These are phyloP conservation scores for Brenthis daphne DNA, from an alignment of 2,888 invertebrate genomes.

Conservation along the genomic window DNA sequence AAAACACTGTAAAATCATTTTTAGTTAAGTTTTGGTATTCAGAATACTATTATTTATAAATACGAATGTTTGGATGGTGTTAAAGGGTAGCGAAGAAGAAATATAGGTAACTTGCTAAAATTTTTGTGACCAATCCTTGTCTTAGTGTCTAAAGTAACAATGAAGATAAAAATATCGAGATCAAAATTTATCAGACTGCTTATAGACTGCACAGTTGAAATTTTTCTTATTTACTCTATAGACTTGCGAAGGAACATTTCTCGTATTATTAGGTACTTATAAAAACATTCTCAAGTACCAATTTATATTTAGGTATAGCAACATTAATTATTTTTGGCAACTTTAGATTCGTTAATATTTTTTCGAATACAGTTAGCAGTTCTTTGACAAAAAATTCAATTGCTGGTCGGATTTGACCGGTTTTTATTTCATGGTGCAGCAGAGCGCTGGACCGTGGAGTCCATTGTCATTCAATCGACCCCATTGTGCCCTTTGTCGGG, in stretches of 20 bases:
- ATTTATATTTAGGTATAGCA: background rate
- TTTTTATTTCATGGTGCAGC: conserved; percentile 40
- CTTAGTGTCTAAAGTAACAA: background rate
- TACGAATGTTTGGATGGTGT: no score
- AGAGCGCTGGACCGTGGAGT: conserved; percentile 60
- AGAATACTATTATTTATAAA: no score
- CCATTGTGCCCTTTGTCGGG: conserved; percentile 68
- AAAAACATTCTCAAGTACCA: background rate
- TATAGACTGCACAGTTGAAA: background rate
- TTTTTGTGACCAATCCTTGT: background rate
- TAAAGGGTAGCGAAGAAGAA: no score
- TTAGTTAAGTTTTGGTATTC: no score
- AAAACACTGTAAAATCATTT: no score
- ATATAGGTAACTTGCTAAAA: background rate
- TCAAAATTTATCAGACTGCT: background rate
- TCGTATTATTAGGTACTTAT: background rate
- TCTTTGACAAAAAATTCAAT: conserved; percentile 27
- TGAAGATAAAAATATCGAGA: background rate
- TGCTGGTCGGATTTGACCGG: conserved; percentile 37
- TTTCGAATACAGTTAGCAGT: conserved; percentile 15
- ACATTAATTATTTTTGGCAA: background rate
- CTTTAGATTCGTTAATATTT: conserved; percentile 5
- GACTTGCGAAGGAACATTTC: background rate
- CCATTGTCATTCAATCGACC: conserved; percentile 75
- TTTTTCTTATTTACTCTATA: background rate